These are phyloP conservation scores for Hormaphis cornu DNA, from an alignment of 1,140 invertebrate genomes.

Conservation along the genomic window DNA sequence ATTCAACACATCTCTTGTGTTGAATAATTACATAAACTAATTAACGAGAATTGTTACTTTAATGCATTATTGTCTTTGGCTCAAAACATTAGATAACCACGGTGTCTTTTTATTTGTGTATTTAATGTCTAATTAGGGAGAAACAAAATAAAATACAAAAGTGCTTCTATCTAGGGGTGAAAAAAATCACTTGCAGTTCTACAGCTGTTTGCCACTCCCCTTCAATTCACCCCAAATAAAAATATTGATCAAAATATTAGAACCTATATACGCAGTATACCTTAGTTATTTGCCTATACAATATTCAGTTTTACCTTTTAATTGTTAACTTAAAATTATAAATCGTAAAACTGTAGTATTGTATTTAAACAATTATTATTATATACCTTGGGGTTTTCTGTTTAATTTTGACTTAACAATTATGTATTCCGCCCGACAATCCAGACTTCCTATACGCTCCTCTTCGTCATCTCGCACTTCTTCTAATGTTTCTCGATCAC, in stretches of 20 bases:
- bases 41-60: too few relatives aligned
- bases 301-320: background rate
- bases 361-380: background rate
- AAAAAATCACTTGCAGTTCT: background rate
- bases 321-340: too few relatives aligned
- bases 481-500: background rate
- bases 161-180: constrained; percentile 13
- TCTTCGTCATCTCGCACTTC: constrained; percentile 30
- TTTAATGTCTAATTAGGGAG: background rate
- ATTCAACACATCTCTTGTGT: too few relatives aligned
- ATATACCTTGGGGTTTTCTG: background rate
- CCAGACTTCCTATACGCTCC: constrained; percentile 21
- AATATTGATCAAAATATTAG: constrained; percentile 35
- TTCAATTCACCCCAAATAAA: constrained; percentile 33
- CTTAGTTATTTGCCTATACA: background rate
- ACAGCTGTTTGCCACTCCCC: constrained; percentile 28
- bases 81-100: too few relatives aligned
- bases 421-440: background rate
- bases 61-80: too few relatives aligned
- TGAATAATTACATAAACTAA: too few relatives aligned
- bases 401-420: background rate
- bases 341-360: too few relatives aligned
- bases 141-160: background rate
- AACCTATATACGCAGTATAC: constrained; percentile 5
- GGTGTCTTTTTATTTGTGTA: background rate